These are phyloP conservation scores for Tachina fera DNA, from an alignment of 2,888 invertebrate species.

Conservation along the genomic window DNA sequence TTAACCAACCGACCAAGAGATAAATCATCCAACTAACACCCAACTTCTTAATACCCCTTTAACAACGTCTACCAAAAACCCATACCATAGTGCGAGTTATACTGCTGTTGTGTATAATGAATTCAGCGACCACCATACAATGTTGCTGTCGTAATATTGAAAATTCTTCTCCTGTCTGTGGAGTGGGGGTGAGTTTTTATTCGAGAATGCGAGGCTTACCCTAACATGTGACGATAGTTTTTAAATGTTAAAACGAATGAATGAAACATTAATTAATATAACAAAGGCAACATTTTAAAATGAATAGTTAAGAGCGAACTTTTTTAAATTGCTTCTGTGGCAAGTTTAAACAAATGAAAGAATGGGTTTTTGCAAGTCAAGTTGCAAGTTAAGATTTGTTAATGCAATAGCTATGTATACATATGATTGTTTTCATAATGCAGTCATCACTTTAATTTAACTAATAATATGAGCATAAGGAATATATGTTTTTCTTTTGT, in stretches of 20 bases:
- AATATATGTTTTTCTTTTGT: slow-evolving; percentile 19
- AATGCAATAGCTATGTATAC: neutral
- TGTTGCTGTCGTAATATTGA: slow-evolving; percentile 21
- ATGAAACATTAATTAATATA: slow-evolving; percentile 18
- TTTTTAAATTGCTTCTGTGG: neutral
- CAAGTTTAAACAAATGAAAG: neutral
- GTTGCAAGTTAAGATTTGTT: neutral
- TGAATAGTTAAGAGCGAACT: neutral
- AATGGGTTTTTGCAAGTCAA: neutral
- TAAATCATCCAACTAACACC: slow-evolving; percentile 24
- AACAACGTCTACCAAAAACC: neutral
- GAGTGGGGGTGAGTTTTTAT: slow-evolving; percentile 30
- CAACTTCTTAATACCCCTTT: slow-evolving; percentile 10
- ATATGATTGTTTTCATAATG: neutral
- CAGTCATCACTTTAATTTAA: neutral
- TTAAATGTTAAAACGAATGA: slow-evolving; percentile 27
- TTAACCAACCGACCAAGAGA: slow-evolving; percentile 3
- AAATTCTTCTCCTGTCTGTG: slow-evolving; percentile 18
- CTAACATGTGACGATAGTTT: slow-evolving; percentile 41
- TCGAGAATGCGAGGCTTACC: slow-evolving; percentile 4
- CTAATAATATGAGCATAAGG: neutral
- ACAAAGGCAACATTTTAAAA: neutral
- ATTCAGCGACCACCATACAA: slow-evolving; percentile 22
- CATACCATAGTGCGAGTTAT: neutral
- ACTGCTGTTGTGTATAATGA: slow-evolving; percentile 28